Conservation (phyloP, 2,797 vertebrate species). For the Poecilia gillii region DNA sequence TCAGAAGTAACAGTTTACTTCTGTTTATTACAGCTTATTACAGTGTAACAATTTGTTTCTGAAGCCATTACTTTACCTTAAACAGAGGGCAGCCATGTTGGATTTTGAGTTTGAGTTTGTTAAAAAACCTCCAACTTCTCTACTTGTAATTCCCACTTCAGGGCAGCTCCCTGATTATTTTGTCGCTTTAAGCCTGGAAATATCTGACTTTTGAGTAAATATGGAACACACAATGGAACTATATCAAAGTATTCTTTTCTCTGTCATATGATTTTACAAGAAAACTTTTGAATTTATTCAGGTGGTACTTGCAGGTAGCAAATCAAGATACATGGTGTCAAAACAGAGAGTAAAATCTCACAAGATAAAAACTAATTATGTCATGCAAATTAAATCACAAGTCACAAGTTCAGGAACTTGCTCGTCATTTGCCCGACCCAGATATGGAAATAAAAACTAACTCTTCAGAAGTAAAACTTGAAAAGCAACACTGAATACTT, state of each 20-base stretch:
- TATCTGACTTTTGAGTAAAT: not conserved
- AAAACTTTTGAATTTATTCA: not conserved
- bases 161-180: not conserved
- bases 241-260: not conserved
- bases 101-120: not conserved
- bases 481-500: constrained; percentile 12
- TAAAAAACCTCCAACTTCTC: not conserved
- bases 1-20: not conserved
- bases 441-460: constrained; percentile 35
- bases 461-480: constrained; percentile 13
- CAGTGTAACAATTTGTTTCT: not conserved
- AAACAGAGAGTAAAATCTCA: not conserved
- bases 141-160: not conserved
- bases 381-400: not conserved
- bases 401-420: constrained; percentile 34
- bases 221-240: not conserved
- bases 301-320: not conserved
- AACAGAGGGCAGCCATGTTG: not conserved
- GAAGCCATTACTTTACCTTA: not conserved
- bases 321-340: not conserved
- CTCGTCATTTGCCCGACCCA: constrained; percentile 56
- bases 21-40: not conserved
- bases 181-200: not conserved
- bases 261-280: not conserved
- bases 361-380: not conserved